Base-by-base conservation (phyloP, 2,888 invertebrate genomes). In the Sphaeridia pumilis region DNA sequence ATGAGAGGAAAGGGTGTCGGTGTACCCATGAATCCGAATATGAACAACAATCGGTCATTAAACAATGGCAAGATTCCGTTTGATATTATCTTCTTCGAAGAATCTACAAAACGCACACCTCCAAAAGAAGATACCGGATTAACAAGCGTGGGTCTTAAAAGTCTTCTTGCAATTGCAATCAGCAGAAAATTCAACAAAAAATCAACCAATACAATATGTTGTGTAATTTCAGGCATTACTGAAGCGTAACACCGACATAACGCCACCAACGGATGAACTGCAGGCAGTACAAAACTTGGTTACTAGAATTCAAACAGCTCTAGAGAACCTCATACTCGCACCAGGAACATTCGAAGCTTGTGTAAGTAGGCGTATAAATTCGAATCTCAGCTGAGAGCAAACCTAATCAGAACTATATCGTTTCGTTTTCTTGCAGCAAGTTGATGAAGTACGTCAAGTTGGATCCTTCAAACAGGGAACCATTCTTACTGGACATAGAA, bases 381-480 rank as follows among this genome's bases (percentile, higher is more conserved):
- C 7, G 20, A 4, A 22, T 24, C 10, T 46, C 7, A 27, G 10
- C 17, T 10, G 20, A 14, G 25, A n/a, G 20, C n/a, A 46, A 46
- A 25, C 25, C 12, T 26, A 26, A 41, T 21, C 12, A 10, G 22
- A 5, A 49, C 22, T 24, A 17, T 38, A 10, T 24, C 7, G 4
- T 28, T 28, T 28, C 26, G 12, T 48, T 48, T 43, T 50, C 24
- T 31, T 44, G 25, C 63, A 87, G 85, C 85, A 87, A 80, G 74
- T 90, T 46, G 89, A 90, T 68, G 95, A 95, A 72, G 92, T 94
- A 0, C 79, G 94, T 1, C 93, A 93, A 73, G 95, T 98, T 5
- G 97, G 97, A 0, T 92, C 95, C 0, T 95, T 90, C 71, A 97
- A 97, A 71, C 95, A 97, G 68, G 94, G 95, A 2, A 97, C 97